Conservation (phyloP, 2,113 vertebrate genomes). For the Xiphophorus couchianus region DNA sequence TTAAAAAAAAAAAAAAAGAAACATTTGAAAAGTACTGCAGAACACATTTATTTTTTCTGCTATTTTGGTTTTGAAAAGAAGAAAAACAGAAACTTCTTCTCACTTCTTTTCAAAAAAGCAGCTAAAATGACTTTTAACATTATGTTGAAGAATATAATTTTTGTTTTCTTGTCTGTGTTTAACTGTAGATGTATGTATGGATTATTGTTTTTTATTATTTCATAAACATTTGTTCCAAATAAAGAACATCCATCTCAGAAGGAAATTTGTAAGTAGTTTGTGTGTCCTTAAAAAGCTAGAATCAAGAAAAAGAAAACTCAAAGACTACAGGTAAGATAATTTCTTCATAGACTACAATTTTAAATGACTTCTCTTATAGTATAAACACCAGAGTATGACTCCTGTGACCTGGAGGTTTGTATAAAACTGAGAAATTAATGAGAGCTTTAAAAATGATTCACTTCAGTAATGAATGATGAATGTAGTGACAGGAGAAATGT, state of each 20-base stretch:
- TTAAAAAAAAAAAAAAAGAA: not conserved
- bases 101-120: too few relatives aligned
- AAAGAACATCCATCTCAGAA: too few relatives aligned
- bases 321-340: not conserved
- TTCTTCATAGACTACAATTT: not conserved
- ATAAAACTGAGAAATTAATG: constrained; percentile 15
- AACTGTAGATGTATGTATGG: too few relatives aligned
- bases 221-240: too few relatives aligned
- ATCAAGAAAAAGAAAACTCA: not conserved
- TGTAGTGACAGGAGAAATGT: constrained; percentile 6
- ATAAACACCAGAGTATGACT: not conserved
- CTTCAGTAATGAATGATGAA: constrained; percentile 6
- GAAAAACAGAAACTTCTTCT: too few relatives aligned
- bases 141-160: too few relatives aligned
- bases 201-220: too few relatives aligned
- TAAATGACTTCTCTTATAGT: not conserved
- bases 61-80: not conserved
- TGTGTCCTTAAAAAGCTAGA: not conserved
- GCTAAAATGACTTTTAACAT: too few relatives aligned
- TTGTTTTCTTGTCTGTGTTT: too few relatives aligned
- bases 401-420: not conserved
- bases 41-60: not conserved
- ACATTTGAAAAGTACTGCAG: not conserved
- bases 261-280: not conserved
- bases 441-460: constrained; percentile 23